Evolutionary conservation across 2,888 invertebrate species (phyloP).

Genomic region (Onchidella celtica): DNA sequence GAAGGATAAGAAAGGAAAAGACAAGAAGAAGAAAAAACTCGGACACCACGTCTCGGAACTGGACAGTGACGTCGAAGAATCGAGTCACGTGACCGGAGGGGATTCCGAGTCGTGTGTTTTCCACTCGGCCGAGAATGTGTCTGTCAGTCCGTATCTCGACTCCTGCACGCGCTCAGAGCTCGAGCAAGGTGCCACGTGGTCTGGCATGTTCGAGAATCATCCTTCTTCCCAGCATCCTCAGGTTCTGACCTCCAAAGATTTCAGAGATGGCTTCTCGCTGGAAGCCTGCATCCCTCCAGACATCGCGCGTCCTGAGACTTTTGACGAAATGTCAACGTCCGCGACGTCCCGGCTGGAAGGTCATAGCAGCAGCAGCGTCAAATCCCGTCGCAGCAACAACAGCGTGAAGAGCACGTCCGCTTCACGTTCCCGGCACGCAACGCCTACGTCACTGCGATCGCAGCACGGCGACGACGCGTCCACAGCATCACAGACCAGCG

Average conservation of each 20-base stretch:
- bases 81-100: constrained; percentile 53
- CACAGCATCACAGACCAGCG: constrained; percentile 27
- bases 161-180: constrained; percentile 49
- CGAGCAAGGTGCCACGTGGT: constrained; percentile 16
- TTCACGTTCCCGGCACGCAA: neutral
- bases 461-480: constrained; percentile 25
- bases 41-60: constrained; percentile 15
- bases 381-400: constrained; percentile 15
- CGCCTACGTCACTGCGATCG: constrained; percentile 1
- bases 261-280: constrained; percentile 53
- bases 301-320: constrained; percentile 34
- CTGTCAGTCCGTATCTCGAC: constrained; percentile 48
- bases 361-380: constrained; percentile 12
- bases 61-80: constrained; percentile 53
- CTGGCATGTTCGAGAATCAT: neutral
- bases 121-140: constrained; percentile 54
- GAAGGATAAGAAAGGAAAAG: constrained; percentile 32
- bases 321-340: neutral
- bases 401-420: constrained; percentile 16
- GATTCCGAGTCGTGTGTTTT: constrained; percentile 54
- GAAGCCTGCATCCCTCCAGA: constrained; percentile 54
- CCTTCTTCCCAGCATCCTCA: constrained; percentile 20
- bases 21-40: neutral
- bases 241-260: constrained; percentile 52
- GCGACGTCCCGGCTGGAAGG: neutral